phyloP scores from a whole-genome alignment of 2,888 invertebrate species.

The Alsophila aescularia region DNA sequence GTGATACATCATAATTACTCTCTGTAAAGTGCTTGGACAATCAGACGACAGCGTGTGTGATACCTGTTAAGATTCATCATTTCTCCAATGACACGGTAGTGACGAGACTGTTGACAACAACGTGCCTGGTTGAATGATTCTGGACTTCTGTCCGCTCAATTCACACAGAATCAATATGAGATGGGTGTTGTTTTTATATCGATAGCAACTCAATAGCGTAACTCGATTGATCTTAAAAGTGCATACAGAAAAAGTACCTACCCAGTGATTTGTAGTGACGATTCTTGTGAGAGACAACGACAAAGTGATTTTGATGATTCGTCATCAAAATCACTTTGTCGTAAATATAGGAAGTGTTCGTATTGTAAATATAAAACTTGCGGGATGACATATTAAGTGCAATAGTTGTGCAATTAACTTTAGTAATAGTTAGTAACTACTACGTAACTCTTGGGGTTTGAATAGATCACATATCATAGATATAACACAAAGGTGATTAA shows the following conservation, averaged over 20 bases:
- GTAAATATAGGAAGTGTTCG: background rate
- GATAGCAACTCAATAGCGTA: constrained; percentile 29
- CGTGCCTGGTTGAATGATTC: too few relatives aligned
- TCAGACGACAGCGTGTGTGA: too few relatives aligned
- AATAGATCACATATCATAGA: constrained; percentile 78
- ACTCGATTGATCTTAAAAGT: background rate
- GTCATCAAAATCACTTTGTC: too few relatives aligned
- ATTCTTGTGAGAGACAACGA: background rate
- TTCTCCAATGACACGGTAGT: too few relatives aligned
- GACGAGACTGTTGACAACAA: too few relatives aligned
- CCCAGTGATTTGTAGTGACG: constrained; percentile 10
- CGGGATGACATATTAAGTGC: constrained; percentile 8
- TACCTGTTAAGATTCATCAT: too few relatives aligned
- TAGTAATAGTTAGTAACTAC: background rate
- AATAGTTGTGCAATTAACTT: constrained; percentile 18
- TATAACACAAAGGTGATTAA: constrained; percentile 37
- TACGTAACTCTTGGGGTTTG: constrained; percentile 30
- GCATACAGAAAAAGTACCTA: constrained; percentile 17
- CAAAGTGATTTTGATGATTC: background rate
- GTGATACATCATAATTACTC: too few relatives aligned
- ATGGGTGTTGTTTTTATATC: too few relatives aligned
- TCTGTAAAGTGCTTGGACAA: too few relatives aligned
- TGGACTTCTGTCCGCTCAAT: too few relatives aligned
- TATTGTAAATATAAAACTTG: constrained; percentile 9
- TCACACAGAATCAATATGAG: too few relatives aligned